Evolutionary conservation across 2,797 vertebrate species (phyloP).

Genomic region (Picus viridis): DNA sequence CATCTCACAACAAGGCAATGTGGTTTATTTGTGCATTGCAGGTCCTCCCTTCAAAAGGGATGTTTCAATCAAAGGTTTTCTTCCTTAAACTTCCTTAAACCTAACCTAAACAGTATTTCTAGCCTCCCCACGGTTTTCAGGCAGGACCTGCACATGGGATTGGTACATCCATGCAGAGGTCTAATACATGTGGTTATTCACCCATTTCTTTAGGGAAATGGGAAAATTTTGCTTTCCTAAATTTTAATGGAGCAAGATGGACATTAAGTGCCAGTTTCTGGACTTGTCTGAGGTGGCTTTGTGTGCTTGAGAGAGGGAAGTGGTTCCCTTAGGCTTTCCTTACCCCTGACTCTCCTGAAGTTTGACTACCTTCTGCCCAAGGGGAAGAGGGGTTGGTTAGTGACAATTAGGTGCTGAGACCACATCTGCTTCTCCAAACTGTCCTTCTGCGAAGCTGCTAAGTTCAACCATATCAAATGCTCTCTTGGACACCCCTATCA

Average conservation of each 20-base stretch:
- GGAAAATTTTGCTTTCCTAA: no score
- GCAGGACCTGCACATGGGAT: not conserved
- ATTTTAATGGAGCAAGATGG: not conserved
- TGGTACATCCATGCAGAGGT: not conserved
- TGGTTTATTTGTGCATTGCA: fast-evolving
- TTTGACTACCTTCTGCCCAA: not conserved
- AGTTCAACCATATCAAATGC: not conserved
- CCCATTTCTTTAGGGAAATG: not conserved
- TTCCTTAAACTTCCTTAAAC: not conserved
- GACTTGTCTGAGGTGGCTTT: not conserved
- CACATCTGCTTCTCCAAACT: not conserved
- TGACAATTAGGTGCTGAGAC: not conserved
- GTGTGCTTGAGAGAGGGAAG: not conserved
- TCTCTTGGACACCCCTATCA: not conserved
- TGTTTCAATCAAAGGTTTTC: not conserved
- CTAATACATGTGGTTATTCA: not conserved
- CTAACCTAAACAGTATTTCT: not conserved
- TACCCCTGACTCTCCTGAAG: not conserved
- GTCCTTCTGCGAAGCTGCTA: not conserved
- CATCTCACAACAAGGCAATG: fast-evolving
- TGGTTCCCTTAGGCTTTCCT: not conserved
- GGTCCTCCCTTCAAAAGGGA: not conserved
- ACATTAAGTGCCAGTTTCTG: not conserved
- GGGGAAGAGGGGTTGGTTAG: not conserved
- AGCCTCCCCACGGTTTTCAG: not conserved